Conservation (phyloP, 2,797 vertebrate genomes). For the Simalia tracyae region DNA sequence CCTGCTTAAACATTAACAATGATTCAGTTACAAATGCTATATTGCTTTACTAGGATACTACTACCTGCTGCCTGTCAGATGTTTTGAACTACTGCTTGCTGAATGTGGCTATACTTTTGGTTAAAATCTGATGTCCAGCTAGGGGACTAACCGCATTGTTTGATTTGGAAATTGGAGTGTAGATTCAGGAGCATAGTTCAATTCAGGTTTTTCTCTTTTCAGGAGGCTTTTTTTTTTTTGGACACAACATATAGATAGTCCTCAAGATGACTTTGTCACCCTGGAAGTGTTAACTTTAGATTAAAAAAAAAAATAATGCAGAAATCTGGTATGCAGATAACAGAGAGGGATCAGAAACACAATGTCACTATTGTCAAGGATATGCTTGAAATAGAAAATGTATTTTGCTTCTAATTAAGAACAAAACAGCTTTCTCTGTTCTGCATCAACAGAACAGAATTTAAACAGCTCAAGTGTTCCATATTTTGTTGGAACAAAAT, state of each 20-base stretch:
- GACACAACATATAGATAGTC: background rate
- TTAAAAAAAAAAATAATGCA: background rate
- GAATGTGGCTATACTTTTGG: background rate
- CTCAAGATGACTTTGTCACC: background rate
- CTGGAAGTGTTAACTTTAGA: background rate
- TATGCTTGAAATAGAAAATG: background rate
- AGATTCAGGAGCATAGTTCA: background rate
- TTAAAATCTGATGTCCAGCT: background rate
- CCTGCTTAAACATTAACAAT: too few species aligned
- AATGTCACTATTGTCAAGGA: background rate
- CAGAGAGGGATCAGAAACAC: background rate
- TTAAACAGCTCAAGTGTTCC: background rate
- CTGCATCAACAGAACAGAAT: background rate
- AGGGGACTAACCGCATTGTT: background rate
- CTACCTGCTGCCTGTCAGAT: background rate
- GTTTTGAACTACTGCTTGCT: background rate
- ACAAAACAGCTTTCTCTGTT: background rate
- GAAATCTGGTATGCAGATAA: background rate
- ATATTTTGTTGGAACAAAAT: background rate
- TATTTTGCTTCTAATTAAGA: background rate
- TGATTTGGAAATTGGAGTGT: background rate
- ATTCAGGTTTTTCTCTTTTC: too few species aligned
- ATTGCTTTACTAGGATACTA: background rate
- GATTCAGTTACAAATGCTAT: background rate
- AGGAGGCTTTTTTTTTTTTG: background rate